These are phyloP conservation scores for Drosophila sp. DNA, from an alignment of 1,140 invertebrate species.

Conservation along the genomic window DNA sequence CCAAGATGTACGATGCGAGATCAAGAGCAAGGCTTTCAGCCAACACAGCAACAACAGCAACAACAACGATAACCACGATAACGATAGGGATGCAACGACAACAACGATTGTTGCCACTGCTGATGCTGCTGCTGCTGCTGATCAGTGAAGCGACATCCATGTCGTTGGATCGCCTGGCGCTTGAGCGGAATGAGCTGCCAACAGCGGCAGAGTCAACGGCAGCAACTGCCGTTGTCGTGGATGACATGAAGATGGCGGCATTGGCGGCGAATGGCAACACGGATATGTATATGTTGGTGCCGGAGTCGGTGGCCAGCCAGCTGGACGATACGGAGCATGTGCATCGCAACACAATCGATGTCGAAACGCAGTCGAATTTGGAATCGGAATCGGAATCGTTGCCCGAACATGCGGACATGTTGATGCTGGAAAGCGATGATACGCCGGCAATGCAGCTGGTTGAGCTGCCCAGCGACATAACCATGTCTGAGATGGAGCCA, in stretches of 20 bases:
- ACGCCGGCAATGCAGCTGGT: constrained; percentile 67
- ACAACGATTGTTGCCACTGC: constrained; percentile 16
- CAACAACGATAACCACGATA: constrained; percentile 8
- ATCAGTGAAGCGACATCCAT: constrained; percentile 44
- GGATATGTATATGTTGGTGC: constrained; percentile 76
- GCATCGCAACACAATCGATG: constrained; percentile 67
- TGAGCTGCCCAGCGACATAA: constrained; percentile 64
- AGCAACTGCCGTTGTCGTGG: constrained; percentile 45
- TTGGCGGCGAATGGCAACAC: constrained; percentile 54
- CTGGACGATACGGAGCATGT: constrained; percentile 69
- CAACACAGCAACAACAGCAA: constrained; percentile 5
- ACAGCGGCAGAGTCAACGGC: constrained; percentile 10
- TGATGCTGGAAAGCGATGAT: constrained; percentile 79
- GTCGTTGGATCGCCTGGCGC: constrained; percentile 74
- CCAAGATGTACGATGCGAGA: constrained; percentile 82
- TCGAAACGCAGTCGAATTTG: neutral
- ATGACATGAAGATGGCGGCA: constrained; percentile 75
- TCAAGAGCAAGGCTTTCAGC: constrained; percentile 52
- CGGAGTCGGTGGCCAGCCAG: constrained; percentile 65
- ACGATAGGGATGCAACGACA: neutral
- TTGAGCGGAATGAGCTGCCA: constrained; percentile 74
- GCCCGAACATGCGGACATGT: constrained; percentile 60
- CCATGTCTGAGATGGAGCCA: constrained; percentile 42
- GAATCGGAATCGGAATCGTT: constrained; percentile 27
- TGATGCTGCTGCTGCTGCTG: constrained; percentile 18